Evolutionary conservation across 2,888 invertebrate genomes (phyloP).

Genomic region (Rhaphigaster nebulosa): DNA sequence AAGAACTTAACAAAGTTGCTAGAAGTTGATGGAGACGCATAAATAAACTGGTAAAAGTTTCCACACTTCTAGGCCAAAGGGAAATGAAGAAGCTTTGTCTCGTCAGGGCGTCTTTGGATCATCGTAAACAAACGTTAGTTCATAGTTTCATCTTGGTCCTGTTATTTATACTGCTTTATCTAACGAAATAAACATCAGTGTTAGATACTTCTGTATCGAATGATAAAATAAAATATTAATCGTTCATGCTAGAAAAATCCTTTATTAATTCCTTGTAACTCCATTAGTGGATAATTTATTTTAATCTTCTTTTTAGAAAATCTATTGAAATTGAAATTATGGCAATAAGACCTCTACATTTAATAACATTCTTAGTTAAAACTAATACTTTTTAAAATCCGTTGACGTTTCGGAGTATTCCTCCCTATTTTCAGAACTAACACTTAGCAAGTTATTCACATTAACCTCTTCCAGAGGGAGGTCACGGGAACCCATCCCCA

Average conservation of each 20-base stretch:
- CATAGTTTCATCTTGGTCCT: background rate
- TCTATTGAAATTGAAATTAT: too few species aligned
- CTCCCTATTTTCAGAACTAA: too few species aligned
- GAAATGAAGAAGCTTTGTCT: constrained; percentile 37
- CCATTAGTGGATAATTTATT: too few species aligned
- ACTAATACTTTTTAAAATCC: too few species aligned
- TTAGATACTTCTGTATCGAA: background rate
- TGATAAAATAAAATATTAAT: background rate
- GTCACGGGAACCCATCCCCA: too few species aligned
- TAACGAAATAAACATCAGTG: background rate
- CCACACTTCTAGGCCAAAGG: constrained; percentile 32
- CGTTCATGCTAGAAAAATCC: background rate
- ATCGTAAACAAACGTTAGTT: background rate
- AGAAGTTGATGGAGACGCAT: background rate
- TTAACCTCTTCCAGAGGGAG: too few species aligned
- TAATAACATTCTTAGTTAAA: too few species aligned
- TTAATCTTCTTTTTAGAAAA: too few species aligned
- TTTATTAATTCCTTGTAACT: too few species aligned
- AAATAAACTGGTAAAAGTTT: constrained; percentile 32
- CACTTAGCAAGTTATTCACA: too few species aligned
- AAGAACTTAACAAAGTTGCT: constrained; percentile 1
- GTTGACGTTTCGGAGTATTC: too few species aligned
- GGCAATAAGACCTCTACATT: too few species aligned
- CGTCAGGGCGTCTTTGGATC: background rate
- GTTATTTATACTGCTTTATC: background rate